Base-by-base conservation (phyloP, 30 jellyfish, hydroid and myxozoan species). In the Aurelia coerulea region DNA sequence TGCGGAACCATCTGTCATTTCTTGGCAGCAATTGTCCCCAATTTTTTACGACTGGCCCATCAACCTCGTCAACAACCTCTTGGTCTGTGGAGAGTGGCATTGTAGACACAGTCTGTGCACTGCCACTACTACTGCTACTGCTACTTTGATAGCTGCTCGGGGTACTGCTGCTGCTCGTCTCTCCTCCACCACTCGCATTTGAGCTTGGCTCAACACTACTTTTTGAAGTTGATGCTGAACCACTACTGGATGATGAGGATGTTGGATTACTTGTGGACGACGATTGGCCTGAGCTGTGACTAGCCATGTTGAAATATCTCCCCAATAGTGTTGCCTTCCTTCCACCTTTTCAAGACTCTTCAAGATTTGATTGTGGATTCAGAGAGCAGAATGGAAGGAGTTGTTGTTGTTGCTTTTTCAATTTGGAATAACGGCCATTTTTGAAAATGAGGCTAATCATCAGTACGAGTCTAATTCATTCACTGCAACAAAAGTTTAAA, bases 11-110 rank as follows among this genome's bases (percentile, higher is more conserved):
- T 11, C 31, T 29, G 4, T 49, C 69, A 16, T 67, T 62, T 18
- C 18, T 15, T 52, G 91, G 60, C 6, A 68, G 33, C 12, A 81
- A 69, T 17, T 29, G 17, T 3, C 91, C 91, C 91, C 91, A 81
- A 12, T 32, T 64, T 35, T 59, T 64, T 13, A 64, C 31, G 0
- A 10, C n/a, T 68, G 68, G 34, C 16, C 13, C 68, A 35, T 54
- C 77, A 3, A 41, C 51, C 46, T 81, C 91, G 53, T 68, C 84
- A 34, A 64, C 50, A 53, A 2, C 64, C 51, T 29, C 80, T 8
- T 80, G 73, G 15, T 19, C 90, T 23, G 73, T 12, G 4, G 31
- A 18, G 10, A 46, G 69, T 13, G 69, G 76, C 42, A 68, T 62
- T 13, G 84, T 74, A 9, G 78, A 72, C 0, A 51, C 83, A 68